Evolutionary conservation across 2,797 vertebrate species (phyloP).

Genomic region (Phoeniculus purpureus): DNA sequence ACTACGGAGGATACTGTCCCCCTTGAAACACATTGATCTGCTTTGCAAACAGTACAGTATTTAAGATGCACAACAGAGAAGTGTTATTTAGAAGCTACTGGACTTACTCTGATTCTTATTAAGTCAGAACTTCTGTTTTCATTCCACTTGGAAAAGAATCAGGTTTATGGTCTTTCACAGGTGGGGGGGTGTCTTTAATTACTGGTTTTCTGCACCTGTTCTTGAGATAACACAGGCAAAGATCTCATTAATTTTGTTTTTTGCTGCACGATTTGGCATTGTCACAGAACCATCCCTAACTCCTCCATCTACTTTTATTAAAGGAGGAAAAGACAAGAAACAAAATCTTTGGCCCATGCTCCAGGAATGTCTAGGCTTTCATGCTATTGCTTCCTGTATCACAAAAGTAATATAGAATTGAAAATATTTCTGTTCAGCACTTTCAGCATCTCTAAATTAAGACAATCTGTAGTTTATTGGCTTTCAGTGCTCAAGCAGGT

Average conservation of each 20-base stretch:
- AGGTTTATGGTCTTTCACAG: neutral
- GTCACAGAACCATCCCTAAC: neutral
- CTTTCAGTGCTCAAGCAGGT: slow-evolving; percentile 67
- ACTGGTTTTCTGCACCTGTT: neutral
- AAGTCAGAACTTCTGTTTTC: neutral
- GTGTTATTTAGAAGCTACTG: neutral
- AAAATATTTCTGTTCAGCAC: slow-evolving; percentile 75
- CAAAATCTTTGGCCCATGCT: slow-evolving; percentile 37
- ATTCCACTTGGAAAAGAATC: neutral
- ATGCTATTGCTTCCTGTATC: slow-evolving; percentile 45
- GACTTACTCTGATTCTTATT: neutral
- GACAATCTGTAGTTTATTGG: slow-evolving; percentile 47
- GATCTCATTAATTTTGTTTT: neutral
- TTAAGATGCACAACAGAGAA: neutral
- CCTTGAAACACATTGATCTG: neutral
- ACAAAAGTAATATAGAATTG: slow-evolving; percentile 54
- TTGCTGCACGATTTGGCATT: neutral
- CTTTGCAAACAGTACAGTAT: neutral
- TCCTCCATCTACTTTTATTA: neutral
- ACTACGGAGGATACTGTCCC: neutral
- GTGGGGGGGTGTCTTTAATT: neutral
- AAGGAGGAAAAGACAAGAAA: slow-evolving; percentile 6
- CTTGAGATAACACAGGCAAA: neutral
- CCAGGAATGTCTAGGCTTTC: slow-evolving; percentile 30
- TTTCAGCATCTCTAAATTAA: slow-evolving; percentile 68